Percentiles rank a stretch among this genome's conserved stretches.
These are phyloP conservation scores for Acronicta aceris DNA, from an alignment of 2,888 invertebrate genomes.

Conservation along the genomic window DNA sequence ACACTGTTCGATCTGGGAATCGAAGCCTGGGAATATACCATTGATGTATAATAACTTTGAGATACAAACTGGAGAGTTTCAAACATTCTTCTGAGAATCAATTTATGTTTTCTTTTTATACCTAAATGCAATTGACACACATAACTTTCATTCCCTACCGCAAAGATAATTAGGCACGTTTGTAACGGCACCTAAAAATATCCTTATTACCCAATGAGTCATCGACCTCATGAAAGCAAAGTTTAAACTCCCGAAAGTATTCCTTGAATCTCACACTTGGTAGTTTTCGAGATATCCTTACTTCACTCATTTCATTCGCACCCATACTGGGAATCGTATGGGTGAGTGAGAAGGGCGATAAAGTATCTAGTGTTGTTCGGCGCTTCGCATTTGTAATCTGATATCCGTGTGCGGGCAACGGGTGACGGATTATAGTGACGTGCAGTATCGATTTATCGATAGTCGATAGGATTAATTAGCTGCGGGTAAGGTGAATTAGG, in stretches of 20 bases:
- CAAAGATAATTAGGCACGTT: slow-evolving; percentile 19
- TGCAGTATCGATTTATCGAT: slow-evolving; percentile 53
- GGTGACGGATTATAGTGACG: slow-evolving; percentile 65
- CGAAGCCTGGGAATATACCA: too few species aligned
- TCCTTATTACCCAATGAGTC: slow-evolving; percentile 32
- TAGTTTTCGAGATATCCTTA: slow-evolving; percentile 81
- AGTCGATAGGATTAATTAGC: slow-evolving; percentile 51
- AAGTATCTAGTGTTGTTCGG: slow-evolving; percentile 60
- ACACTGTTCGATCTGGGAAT: too few species aligned
- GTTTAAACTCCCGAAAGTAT: slow-evolving; percentile 53
- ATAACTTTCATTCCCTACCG: slow-evolving; percentile 14
- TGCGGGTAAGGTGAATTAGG: slow-evolving; percentile 43
- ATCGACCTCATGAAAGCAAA: slow-evolving; percentile 45
- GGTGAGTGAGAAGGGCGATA: slow-evolving; percentile 55
- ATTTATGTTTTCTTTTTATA: background rate
- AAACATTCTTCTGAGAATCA: background rate
- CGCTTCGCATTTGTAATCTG: slow-evolving; percentile 76
- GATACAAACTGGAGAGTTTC: too few species aligned
- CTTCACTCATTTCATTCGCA: slow-evolving; percentile 58
- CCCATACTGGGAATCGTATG: slow-evolving; percentile 10
- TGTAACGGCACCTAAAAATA: slow-evolving; percentile 41
- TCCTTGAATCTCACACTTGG: slow-evolving; percentile 76
- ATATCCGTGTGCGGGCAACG: slow-evolving; percentile 78
- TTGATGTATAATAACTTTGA: too few species aligned
- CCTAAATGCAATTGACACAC: slow-evolving; percentile 12